Conservation (phyloP, 2,797 vertebrate species). For the Acomys russatus region DNA sequence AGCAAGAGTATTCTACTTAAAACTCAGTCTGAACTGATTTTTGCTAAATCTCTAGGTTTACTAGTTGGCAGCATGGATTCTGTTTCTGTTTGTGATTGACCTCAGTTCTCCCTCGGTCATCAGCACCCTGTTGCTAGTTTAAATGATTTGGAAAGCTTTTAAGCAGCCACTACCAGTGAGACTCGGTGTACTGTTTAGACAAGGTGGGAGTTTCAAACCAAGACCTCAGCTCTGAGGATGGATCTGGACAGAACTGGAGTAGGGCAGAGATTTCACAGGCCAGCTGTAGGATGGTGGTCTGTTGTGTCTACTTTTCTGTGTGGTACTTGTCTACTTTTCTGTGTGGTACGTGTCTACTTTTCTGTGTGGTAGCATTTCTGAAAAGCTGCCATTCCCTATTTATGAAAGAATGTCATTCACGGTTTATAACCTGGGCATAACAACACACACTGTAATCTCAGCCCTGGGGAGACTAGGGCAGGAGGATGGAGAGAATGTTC, state of each 20-base stretch:
- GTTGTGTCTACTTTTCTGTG: neutral
- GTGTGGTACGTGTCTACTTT: neutral
- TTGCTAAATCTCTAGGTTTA: neutral
- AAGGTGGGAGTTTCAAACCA: neutral
- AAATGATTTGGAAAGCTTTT: conserved; percentile 1
- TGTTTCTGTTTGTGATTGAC: neutral
- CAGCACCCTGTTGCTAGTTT: neutral
- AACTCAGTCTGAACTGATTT: neutral
- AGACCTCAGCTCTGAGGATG: neutral
- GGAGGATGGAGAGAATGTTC: neutral
- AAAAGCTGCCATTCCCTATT: neutral
- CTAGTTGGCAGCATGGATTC: neutral
- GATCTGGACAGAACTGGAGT: neutral
- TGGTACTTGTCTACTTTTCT: no score
- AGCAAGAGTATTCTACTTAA: neutral
- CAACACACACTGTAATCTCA: neutral
- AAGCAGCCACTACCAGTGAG: neutral
- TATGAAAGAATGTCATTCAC: neutral
- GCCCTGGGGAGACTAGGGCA: neutral
- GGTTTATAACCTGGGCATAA: neutral
- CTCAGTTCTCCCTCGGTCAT: neutral
- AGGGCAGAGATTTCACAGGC: neutral
- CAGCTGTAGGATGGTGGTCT: neutral
- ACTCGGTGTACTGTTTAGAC: neutral
- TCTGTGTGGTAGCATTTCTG: neutral